These are phyloP conservation scores for Geophilus truncorum DNA, from an alignment of 2,888 invertebrate genomes.

Conservation along the genomic window DNA sequence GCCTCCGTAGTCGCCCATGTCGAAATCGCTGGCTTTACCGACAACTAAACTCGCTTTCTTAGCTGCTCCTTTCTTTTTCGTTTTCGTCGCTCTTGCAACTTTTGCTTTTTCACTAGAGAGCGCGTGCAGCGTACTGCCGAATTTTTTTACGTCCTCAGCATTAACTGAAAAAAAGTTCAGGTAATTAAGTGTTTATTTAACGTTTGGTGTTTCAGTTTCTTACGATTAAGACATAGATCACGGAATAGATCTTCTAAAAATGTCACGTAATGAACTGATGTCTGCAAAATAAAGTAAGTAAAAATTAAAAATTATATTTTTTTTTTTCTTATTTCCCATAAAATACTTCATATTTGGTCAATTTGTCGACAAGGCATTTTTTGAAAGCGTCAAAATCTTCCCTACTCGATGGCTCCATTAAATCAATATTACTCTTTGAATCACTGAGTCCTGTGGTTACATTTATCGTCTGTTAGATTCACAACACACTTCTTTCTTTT, in stretches of 20 bases:
- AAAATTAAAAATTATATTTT: no score
- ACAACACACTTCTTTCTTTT: background rate
- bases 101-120: constrained; percentile 82
- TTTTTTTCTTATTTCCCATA: background rate
- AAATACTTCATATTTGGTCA: constrained; percentile 28
- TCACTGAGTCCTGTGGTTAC: background rate
- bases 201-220: background rate
- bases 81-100: constrained; percentile 51
- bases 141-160: constrained; percentile 73
- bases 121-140: constrained; percentile 76
- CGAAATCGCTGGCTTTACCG: constrained; percentile 35
- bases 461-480: background rate
- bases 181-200: background rate
- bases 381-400: constrained; percentile 25
- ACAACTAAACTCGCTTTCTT: constrained; percentile 35
- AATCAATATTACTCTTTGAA: constrained; percentile 9
- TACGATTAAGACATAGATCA: constrained; percentile 25
- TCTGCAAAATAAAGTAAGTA: background rate
- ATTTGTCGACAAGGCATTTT: constrained; percentile 30
- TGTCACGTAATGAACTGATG: constrained; percentile 8
- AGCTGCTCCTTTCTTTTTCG: constrained; percentile 34
- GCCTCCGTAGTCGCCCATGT: constrained; percentile 30
- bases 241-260: constrained; percentile 30
- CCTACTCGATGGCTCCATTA: constrained; percentile 3
- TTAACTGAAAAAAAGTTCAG: constrained; percentile 59